A percentile compares a stretch with the other conserved stretches of the same genome.
Evolutionary conservation across 2,113 vertebrate genomes (phyloP).

Genomic region (Sylvietta virens): DNA sequence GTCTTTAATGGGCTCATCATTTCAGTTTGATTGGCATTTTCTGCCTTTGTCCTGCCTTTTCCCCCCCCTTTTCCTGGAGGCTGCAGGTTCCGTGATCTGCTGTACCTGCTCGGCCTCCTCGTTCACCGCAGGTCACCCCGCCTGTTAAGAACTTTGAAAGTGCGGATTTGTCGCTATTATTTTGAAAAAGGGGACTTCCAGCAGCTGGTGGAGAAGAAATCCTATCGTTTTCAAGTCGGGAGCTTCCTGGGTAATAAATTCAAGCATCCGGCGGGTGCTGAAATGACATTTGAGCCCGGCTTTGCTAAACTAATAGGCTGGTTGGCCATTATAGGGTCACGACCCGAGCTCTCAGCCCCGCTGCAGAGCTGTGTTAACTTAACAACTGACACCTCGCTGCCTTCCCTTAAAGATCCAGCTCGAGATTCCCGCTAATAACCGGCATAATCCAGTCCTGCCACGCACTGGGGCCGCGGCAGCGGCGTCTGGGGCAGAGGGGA

Average conservation of each 20-base stretch:
- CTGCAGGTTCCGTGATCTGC: slow-evolving; percentile 27
- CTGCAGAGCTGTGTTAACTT: slow-evolving; percentile 47
- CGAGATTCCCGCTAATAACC: slow-evolving; percentile 4
- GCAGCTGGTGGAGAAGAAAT: slow-evolving; percentile 43
- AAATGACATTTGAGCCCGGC: slow-evolving; percentile 8
- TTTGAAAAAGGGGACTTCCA: slow-evolving; percentile 42
- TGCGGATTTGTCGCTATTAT: slow-evolving; percentile 50
- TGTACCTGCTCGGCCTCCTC: slow-evolving; percentile 44
- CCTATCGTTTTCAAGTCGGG: slow-evolving; percentile 58
- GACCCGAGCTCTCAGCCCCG: slow-evolving; percentile 56
- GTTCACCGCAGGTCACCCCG: slow-evolving; percentile 11
- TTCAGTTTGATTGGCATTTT: slow-evolving; percentile 65
- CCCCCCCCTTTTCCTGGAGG: neutral
- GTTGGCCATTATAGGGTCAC: slow-evolving; percentile 62
- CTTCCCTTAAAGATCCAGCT: neutral
- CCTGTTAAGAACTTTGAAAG: slow-evolving; percentile 44
- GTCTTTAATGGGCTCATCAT: slow-evolving; percentile 75
- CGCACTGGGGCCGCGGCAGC: neutral
- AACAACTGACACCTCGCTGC: slow-evolving; percentile 37
- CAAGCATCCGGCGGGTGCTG: slow-evolving; percentile 7
- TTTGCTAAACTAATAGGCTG: slow-evolving; percentile 72
- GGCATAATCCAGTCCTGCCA: neutral
- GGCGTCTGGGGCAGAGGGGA: neutral
- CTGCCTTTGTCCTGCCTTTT: slow-evolving; percentile 9
- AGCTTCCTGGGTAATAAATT: slow-evolving; percentile 64